Evolutionary conservation across 1,140 invertebrate genomes (phyloP).

Genomic region (Phenacoccus solenopsis): DNA sequence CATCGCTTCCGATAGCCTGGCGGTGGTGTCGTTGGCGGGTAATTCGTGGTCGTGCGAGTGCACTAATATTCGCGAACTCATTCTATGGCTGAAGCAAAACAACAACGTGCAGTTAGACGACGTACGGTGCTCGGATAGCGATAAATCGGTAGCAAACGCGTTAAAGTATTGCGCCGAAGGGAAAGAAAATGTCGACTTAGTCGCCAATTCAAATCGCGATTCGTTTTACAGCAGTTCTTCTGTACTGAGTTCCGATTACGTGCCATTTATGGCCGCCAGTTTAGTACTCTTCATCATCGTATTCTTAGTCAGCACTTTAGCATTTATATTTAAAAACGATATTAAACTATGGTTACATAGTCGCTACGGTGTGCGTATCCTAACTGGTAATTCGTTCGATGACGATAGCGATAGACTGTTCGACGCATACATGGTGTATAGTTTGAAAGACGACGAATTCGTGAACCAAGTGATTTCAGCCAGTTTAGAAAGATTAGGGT

Average conservation of each 20-base stretch:
- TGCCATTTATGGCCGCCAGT: slow-evolving; percentile 56
- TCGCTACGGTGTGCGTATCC: slow-evolving; percentile 67
- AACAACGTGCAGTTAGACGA: slow-evolving; percentile 43
- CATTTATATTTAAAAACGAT: slow-evolving; percentile 54
- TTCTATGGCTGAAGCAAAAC: slow-evolving; percentile 48
- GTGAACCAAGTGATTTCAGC: slow-evolving; percentile 72
- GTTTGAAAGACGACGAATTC: slow-evolving; percentile 77
- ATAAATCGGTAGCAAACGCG: slow-evolving; percentile 42
- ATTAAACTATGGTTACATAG: slow-evolving; percentile 66
- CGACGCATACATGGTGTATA: slow-evolving; percentile 85
- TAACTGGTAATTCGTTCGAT: slow-evolving; percentile 64
- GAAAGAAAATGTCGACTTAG: slow-evolving; percentile 45
- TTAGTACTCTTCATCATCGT: slow-evolving; percentile 63
- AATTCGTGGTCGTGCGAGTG: slow-evolving; percentile 65
- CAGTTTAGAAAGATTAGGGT: slow-evolving; percentile 44
- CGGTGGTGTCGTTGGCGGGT: slow-evolving; percentile 47
- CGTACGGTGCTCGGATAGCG: slow-evolving; percentile 42
- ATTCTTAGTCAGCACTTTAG: slow-evolving; percentile 55
- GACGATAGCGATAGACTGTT: slow-evolving; percentile 72
- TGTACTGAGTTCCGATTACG: slow-evolving; percentile 44
- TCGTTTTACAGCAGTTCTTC: slow-evolving; percentile 40
- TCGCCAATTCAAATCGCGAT: slow-evolving; percentile 45
- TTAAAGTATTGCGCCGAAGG: slow-evolving; percentile 45
- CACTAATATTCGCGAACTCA: slow-evolving; percentile 46
- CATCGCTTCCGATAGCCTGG: slow-evolving; percentile 37